A percentile compares a stretch with the other conserved stretches of the same genome.
phyloP scores from a whole-genome alignment of 2,888 invertebrate species.

The Mythimna impura region DNA sequence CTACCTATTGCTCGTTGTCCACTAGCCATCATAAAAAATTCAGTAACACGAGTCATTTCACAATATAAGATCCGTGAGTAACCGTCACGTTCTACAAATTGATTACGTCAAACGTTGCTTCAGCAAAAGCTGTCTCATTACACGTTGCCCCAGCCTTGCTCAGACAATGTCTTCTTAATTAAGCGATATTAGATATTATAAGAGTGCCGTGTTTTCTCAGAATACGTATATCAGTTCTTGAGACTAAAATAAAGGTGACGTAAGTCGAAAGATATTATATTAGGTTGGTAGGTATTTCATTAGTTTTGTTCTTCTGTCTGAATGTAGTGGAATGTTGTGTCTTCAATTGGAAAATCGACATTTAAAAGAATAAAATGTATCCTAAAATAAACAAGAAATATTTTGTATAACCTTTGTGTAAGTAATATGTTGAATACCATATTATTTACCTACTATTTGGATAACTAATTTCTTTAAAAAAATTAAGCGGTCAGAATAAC shows the following conservation, averaged over 20 bases:
- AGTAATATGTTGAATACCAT: no score
- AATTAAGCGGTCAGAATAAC: no score
- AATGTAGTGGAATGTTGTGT: not conserved
- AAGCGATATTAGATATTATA: constrained; percentile 55
- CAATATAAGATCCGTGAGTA: not conserved
- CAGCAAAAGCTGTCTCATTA: constrained; percentile 46
- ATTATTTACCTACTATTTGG: no score
- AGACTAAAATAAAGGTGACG: constrained; percentile 18
- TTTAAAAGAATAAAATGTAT: no score
- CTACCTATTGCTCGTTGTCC: no score
- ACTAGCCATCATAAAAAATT: no score
- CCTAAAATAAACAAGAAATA: no score
- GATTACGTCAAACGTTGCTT: constrained; percentile 47
- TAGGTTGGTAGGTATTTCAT: not conserved
- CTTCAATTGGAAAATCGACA: not conserved
- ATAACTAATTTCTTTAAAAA: no score
- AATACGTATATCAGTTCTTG: constrained; percentile 27
- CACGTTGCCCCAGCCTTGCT: constrained; percentile 17
- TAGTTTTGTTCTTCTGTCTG: not conserved
- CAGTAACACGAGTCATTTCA: not conserved
- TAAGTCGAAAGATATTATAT: constrained; percentile 23
- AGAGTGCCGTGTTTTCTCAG: constrained; percentile 35
- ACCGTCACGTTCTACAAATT: constrained; percentile 42
- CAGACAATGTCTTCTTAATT: constrained; percentile 55
- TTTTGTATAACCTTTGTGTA: no score